phyloP scores from a whole-genome alignment of 2,113 vertebrate species.

The Cyanocitta stelleri region DNA sequence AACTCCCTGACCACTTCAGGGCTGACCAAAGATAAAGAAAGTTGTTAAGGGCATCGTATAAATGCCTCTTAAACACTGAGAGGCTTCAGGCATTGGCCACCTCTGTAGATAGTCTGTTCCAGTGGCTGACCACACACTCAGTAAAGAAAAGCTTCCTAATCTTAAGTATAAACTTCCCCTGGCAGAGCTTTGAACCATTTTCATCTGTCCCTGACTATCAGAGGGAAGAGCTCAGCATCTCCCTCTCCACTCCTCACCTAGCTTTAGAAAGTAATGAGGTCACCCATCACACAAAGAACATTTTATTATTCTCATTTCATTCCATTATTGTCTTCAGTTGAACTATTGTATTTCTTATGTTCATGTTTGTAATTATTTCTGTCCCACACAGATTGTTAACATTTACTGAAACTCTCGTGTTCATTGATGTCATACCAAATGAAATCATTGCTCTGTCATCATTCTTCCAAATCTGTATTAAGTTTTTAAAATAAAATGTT shows the following conservation, averaged over 20 bases:
- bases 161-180: background rate
- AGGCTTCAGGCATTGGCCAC: background rate
- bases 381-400: background rate
- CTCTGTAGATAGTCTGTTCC: background rate
- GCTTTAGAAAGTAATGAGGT: background rate
- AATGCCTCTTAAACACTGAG: background rate
- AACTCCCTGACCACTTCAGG: background rate
- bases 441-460: constrained; percentile 39
- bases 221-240: background rate
- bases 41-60: background rate
- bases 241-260: background rate
- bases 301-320: background rate
- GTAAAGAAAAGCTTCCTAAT: background rate
- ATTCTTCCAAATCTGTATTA: background rate
- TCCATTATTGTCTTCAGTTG: background rate
- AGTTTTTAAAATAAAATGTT: background rate
- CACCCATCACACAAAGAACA: background rate
- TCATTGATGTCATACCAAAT: constrained; percentile 28
- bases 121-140: background rate
- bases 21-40: background rate
- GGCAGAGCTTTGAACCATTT: background rate
- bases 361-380: background rate
- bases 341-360: background rate
- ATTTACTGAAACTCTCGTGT: background rate
- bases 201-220: background rate